Percentiles rank a stretch among this genome's conserved stretches.
Evolutionary conservation across 2,113 vertebrate species (phyloP).

Genomic region (Dipodomys ordii): DNA sequence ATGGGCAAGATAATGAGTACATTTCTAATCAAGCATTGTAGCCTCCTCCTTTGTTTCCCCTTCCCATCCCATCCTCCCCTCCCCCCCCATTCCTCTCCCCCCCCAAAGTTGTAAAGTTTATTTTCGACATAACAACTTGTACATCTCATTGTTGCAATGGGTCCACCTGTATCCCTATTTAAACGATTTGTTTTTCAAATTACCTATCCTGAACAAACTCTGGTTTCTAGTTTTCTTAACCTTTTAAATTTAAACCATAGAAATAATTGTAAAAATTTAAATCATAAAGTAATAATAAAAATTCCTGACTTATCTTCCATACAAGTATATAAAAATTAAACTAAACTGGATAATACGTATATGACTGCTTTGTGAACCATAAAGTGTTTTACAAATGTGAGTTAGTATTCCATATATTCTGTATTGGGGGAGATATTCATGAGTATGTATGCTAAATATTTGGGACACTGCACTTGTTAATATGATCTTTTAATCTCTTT

Average conservation of each 20-base stretch:
- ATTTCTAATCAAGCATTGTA: too few species aligned
- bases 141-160: too few species aligned
- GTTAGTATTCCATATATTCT: neutral
- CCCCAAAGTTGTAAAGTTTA: too few species aligned
- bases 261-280: constrained; percentile 36
- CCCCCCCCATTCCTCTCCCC: too few species aligned
- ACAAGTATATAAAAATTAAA: neutral
- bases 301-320: constrained; percentile 39
- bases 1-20: too few species aligned
- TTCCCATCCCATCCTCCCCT: too few species aligned
- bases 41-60: too few species aligned
- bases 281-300: constrained; percentile 47
- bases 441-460: neutral
- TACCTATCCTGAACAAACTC: neutral
- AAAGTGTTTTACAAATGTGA: neutral
- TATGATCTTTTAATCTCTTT: constrained; percentile 9
- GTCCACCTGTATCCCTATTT: too few species aligned
- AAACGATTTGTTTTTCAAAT: neutral
- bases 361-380: neutral
- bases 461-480: neutral
- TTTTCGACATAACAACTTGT: too few species aligned
- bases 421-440: neutral
- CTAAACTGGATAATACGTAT: neutral
- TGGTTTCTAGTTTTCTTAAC: neutral
- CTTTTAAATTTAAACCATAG: constrained; percentile 38